Evolutionary conservation across 2,888 invertebrate genomes (phyloP), one percentile per base, ranked within the genome.

Genomic region (Calliopum simillimum): DNA sequence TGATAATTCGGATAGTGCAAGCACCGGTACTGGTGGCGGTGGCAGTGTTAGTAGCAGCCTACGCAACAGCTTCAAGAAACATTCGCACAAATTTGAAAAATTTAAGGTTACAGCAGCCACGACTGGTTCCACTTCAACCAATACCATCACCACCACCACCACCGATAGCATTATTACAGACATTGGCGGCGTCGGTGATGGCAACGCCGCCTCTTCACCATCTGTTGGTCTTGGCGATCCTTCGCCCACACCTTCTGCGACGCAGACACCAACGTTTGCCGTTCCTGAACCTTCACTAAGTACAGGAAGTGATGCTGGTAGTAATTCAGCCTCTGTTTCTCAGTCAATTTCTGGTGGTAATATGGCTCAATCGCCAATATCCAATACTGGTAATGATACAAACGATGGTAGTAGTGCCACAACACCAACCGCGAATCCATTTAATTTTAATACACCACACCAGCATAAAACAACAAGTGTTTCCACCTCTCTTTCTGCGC

Each of bases 1-100:
- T 58, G 84, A 84, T 69, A 80, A 76, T 46, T 73, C 79, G 21
- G 80, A 80, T 47, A 59, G 58, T 14, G 2, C 43, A n/a, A 43
- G 49, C 53, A 67, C 11, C 66, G 33, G 49, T 21, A 44, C 43
- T 69, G 67, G 53, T 69, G 64, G 61, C n/a, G 51, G 49, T 4
- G 70, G 68, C 33, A 64, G 67, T 5, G 68, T 53, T 46, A 46
- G 70, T 43, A 23, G 73, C 71, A 72, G 69, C 4, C 19, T 16
- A 19, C n/a, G 19, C 16, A 70, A 44, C 33, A 49, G 62, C 58
- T 49, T 41, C 16, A 70, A 53, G n/a, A 69, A 69, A 25, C 69
- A 55, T 16, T 69, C 75, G 72, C 75, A 74, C 21, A 69, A 80
- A 77, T 71, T 76, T 62, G 74, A 76, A 47, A 76, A 75, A 71